Evolutionary conservation across 1,140 invertebrate genomes (phyloP), one percentile per base, ranked within the genome.

Genomic region (Parapsyche elsis): DNA sequence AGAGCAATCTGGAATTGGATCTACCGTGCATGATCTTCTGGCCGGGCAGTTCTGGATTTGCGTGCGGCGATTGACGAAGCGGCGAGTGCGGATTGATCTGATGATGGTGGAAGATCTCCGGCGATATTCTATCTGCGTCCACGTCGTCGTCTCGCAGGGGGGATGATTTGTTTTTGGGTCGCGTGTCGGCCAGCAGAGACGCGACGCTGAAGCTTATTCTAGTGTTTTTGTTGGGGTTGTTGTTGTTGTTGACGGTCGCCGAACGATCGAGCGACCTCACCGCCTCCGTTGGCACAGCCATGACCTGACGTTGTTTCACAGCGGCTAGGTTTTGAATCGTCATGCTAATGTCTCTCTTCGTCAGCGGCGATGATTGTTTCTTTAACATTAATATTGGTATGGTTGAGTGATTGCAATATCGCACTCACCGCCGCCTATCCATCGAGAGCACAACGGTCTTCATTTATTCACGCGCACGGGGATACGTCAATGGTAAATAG

Each of bases 131-230:
- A 67, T 78, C 76, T 86, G 86, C 0, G 86, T 88, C 85, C 85
- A 89, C 77, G 74, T 86, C 81, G 21, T 88, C 87, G 73, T 86
- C 86, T 38, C 85, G 61, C 0, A 85, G 84, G 80, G 78, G 84
- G 7, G 83, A 86, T 0, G 84, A 84, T 19, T 86, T 83, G 2
- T 38, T 75, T 16, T 84, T 85, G 5, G 90, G 89, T 81, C 92
- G 89, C 5, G 91, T 93, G 82, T 93, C 92, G 0, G 92, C 92
- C 81, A 93, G 84, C 24, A 93, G 87, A 0, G 92, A 92, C 0
- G 92, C 92, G 10, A 93, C 92, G 86, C 92, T 93, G 86, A 93
- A 93, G 86, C 91, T 93, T 83, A 93, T 91, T 80, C 90, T 86
- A n/a, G 89, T 88, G 81, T 83, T 86, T 77, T 86, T 86, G 75